These are phyloP conservation scores for Hoplias malabaricus DNA, from an alignment of 2,113 vertebrate species.

Conservation along the genomic window DNA sequence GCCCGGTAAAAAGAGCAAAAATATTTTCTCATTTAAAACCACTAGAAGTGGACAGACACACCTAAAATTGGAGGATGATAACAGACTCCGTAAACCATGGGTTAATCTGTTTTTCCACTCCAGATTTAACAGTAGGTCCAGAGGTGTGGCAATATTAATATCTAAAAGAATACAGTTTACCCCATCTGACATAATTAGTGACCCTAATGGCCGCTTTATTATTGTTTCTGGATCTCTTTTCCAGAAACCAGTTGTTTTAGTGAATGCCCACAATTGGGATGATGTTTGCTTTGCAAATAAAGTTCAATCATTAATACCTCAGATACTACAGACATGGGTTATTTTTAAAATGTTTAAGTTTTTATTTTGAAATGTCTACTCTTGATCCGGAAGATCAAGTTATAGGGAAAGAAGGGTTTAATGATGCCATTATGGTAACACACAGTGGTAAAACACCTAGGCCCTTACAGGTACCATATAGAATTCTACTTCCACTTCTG, in stretches of 20 bases:
- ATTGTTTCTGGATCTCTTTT: constrained; percentile 27
- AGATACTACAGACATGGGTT: background rate
- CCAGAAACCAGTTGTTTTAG: constrained; percentile 3
- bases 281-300: constrained; percentile 16
- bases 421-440: too few relatives aligned
- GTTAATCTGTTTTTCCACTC: constrained; percentile 36
- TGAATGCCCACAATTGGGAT: constrained; percentile 23
- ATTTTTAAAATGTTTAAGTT: background rate
- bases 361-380: background rate
- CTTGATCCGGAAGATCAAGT: too few relatives aligned
- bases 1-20: background rate
- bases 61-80: constrained; percentile 10
- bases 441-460: too few relatives aligned
- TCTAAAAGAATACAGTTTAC: constrained; percentile 8
- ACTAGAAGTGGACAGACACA: constrained; percentile 8
- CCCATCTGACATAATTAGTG: constrained; percentile 10
- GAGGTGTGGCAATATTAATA: constrained; percentile 25
- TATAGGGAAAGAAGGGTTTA: too few relatives aligned
- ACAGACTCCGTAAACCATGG: background rate
- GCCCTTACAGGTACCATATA: too few relatives aligned
- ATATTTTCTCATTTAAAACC: background rate
- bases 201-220: constrained; percentile 1
- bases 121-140: constrained; percentile 22
- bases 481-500: too few relatives aligned
- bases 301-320: background rate